Evolutionary conservation across 2,113 vertebrate genomes (phyloP), one percentile per base, ranked within the genome.

Genomic region (Apus apus): DNA sequence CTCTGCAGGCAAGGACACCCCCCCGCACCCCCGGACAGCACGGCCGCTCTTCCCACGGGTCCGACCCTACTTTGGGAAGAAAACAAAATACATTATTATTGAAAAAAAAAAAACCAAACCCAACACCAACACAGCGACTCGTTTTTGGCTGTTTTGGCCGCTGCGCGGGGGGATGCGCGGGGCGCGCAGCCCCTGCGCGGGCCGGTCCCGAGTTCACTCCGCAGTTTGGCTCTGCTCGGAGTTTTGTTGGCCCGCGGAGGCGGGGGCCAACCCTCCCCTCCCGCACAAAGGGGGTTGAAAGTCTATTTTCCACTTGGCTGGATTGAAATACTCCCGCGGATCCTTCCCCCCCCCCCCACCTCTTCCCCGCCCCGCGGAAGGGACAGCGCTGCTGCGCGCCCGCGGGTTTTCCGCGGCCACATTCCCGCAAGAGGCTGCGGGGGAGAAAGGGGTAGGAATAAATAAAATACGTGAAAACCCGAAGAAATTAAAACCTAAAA

Each of bases 251-350:
- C 21, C 89, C 85, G 89, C 89, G 73, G 92, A 38, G 89, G 89
- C 87, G 92, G 83, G 67, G 86, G 96, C 93, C 88, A 57, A 84
- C 88, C 95, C 94, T 68, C 22, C 90, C 91, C 84, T 80, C 89
- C 68, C 87, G 94, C 94, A 97, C 97, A 97, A 98, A 97, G 94
- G 53, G 85, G 97, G 97, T 96, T 89, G 96, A 97, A 98, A 98
- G 97, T 97, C 98, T 97, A 96, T 97, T 98, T 98, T 98, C 98
- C 98, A 97, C 96, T 97, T 90, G 62, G 97, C 90, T 98, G 98
- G 66, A 43, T 68, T 61, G 97, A 94, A 97, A 97, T 97, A 94
- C 95, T 70, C 85, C 78, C 90, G 84, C 73, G 91, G 93, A 81
- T 83, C 90, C 81, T 80, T 80, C 80, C 83, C 80, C 71, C 45